These are phyloP conservation scores for Sesamia inferens DNA, from an alignment of 2,888 invertebrate species.

Conservation along the genomic window DNA sequence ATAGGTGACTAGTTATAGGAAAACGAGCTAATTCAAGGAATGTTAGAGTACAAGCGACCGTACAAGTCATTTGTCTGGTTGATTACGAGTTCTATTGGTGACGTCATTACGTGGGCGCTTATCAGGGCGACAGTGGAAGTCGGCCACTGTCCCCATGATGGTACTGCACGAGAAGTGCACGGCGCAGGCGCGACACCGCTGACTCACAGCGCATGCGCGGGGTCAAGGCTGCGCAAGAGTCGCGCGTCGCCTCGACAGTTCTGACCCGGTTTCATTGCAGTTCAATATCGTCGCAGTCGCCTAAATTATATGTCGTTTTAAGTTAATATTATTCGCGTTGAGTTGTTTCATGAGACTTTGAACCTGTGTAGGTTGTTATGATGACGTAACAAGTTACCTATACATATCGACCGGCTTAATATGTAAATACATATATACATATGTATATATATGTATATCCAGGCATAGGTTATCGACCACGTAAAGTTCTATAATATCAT, in stretches of 20 bases:
- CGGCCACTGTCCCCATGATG: constrained; percentile 50
- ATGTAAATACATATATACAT: no score
- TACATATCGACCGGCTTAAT: not conserved
- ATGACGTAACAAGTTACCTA: not conserved
- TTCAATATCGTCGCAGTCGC: constrained; percentile 74
- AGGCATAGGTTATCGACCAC: not conserved
- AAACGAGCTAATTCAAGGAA: constrained; percentile 46
- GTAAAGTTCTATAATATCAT: not conserved
- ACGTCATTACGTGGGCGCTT: constrained; percentile 59
- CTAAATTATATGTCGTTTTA: constrained; percentile 59
- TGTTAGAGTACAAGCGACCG: constrained; percentile 15
- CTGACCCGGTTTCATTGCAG: constrained; percentile 80
- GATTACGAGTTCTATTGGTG: constrained; percentile 45
- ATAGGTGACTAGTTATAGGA: constrained; percentile 12
- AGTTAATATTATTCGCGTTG: constrained; percentile 44
- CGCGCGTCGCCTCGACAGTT: constrained; percentile 69
- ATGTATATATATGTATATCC: not conserved
- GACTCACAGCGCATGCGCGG: constrained; percentile 74
- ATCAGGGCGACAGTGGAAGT: constrained; percentile 58
- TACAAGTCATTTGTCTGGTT: constrained; percentile 43
- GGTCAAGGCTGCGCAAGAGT: constrained; percentile 80
- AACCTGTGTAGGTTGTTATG: constrained; percentile 23
- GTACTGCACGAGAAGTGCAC: constrained; percentile 58
- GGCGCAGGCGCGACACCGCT: constrained; percentile 69
- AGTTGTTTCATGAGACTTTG: constrained; percentile 32